These are phyloP conservation scores for Myiothlypis chrysogaster DNA, from an alignment of 2,797 vertebrate species.

Conservation along the genomic window DNA sequence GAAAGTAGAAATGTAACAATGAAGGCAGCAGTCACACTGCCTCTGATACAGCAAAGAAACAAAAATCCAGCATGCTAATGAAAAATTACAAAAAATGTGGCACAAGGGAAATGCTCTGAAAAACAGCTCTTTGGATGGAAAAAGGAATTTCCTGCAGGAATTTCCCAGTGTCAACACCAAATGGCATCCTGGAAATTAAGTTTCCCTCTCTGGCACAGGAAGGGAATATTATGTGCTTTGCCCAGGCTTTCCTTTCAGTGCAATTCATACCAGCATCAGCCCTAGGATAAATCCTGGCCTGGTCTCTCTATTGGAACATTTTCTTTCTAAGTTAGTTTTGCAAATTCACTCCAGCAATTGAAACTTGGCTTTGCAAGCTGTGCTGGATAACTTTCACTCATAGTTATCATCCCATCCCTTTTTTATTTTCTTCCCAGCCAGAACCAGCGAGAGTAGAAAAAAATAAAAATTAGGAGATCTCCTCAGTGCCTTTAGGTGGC, in stretches of 20 bases:
- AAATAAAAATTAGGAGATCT: background rate
- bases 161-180: background rate
- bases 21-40: background rate
- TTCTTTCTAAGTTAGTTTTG: background rate
- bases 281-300: background rate
- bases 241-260: background rate
- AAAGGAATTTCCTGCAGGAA: background rate
- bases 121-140: background rate
- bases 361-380: background rate
- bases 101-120: background rate
- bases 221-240: background rate
- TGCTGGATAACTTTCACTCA: background rate
- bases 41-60: background rate
- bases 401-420: background rate
- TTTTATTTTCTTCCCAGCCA: background rate
- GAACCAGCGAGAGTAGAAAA: background rate
- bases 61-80: background rate
- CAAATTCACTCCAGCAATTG: background rate
- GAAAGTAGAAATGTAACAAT: background rate
- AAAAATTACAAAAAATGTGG: background rate
- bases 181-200: background rate
- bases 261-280: background rate
- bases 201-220: background rate
- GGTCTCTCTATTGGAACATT: fast-evolving
- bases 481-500: background rate